A percentile compares a stretch with the other conserved stretches of the same genome.
phyloP scores from a whole-genome alignment of 2,888 invertebrate genomes.

The Habrosyne pyritoides region DNA sequence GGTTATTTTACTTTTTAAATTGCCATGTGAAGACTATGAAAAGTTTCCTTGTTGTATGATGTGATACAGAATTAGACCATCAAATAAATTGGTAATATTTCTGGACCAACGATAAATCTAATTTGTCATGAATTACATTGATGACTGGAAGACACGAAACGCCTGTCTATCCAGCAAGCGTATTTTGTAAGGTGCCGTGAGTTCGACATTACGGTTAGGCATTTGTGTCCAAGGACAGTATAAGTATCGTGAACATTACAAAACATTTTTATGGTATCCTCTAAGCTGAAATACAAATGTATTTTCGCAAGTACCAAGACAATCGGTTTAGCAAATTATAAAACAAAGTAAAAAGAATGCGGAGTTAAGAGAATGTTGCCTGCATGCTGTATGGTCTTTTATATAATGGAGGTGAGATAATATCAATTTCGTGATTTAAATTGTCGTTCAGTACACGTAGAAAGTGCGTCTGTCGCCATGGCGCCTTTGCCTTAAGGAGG shows the following conservation, averaged over 20 bases:
- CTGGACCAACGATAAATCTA: conserved; percentile 31
- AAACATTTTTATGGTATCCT: conserved; percentile 16
- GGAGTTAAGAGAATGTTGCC: not conserved
- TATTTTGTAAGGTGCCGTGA: conserved; percentile 24
- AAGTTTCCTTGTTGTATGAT: not conserved
- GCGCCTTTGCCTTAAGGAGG: conserved; percentile 35
- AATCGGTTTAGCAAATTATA: not conserved
- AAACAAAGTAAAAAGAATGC: not conserved
- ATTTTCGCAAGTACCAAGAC: not conserved
- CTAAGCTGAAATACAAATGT: not conserved
- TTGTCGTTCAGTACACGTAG: conserved; percentile 33
- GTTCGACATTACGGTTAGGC: conserved; percentile 29
- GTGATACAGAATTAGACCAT: conserved; percentile 3
- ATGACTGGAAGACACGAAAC: conserved; percentile 52
- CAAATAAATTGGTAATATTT: conserved; percentile 16
- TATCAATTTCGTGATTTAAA: conserved; percentile 41
- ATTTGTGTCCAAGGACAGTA: conserved; percentile 38
- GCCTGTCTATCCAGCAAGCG: conserved; percentile 37
- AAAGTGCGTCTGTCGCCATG: conserved; percentile 42
- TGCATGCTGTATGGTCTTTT: not conserved
- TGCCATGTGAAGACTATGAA: not conserved
- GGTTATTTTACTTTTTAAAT: not conserved
- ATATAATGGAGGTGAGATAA: conserved; percentile 24
- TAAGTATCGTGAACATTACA: conserved; percentile 23
- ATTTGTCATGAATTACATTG: conserved; percentile 45